Evolutionary conservation across 1,140 invertebrate genomes (phyloP).

Genomic region (Aleiodes sp.): DNA sequence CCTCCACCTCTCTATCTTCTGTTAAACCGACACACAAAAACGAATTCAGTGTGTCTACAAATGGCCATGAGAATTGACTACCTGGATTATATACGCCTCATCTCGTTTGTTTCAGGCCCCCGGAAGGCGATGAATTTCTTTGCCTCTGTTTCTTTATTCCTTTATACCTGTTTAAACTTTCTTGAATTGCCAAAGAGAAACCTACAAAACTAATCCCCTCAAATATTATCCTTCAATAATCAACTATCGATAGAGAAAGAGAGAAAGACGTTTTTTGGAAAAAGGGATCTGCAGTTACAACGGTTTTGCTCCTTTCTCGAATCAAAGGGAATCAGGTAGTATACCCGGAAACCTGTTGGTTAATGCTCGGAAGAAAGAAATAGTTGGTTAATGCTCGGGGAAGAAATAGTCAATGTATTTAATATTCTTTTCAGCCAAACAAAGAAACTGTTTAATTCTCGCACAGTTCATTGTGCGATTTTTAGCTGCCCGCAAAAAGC

Average conservation of each 20-base stretch:
- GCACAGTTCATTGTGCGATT: too few relatives aligned
- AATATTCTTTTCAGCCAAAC: too few relatives aligned
- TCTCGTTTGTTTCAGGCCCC: conserved; percentile 7
- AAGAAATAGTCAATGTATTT: too few relatives aligned
- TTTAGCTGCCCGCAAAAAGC: too few relatives aligned
- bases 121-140: conserved; percentile 12
- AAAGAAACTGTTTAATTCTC: too few relatives aligned
- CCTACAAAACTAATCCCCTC: background rate
- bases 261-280: conserved; percentile 1
- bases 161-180: background rate
- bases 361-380: background rate
- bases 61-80: conserved; percentile 20
- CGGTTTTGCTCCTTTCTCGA: background rate
- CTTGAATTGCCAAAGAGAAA: background rate
- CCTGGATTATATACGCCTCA: conserved; percentile 7
- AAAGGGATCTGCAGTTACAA: background rate
- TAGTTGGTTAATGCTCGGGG: too few relatives aligned
- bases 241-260: background rate
- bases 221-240: background rate
- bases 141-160: background rate
- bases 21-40: conserved; percentile 13
- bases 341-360: background rate
- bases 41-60: background rate
- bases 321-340: background rate
- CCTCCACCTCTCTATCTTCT: too few relatives aligned